Base-by-base conservation (phyloP, 2,797 vertebrate genomes). In the Manis crassicaudata region DNA sequence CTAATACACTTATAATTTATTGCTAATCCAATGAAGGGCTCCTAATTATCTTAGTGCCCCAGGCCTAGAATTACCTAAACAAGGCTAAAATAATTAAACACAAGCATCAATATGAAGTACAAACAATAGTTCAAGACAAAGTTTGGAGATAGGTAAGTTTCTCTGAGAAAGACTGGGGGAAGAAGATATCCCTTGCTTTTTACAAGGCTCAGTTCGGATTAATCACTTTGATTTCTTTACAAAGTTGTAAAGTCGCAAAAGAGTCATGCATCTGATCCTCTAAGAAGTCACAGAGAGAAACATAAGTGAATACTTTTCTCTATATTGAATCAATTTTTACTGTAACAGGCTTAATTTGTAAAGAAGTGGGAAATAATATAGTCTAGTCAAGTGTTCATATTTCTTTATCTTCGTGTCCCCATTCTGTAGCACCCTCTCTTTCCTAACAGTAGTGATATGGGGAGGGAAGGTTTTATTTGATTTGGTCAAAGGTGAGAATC, bases 401-500 rank as follows among this genome's bases (percentile, higher is more conserved):
- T 77, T 90, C 52, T 93, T 94, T n/a, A 50, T 83, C 73, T 62
- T 77, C 85, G 29, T 76, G n/a, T 80, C 8, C n/a, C 10, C 18
- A 50, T 80, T 27, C 60, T 88, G 76, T 3, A 43, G 17, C 27
- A 4, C 3, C 32, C 21, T 23, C 13, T 63, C 50, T 35, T 18
- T n/a, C 46, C 40, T 35, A 68, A 91, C 18, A 81, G 76, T 18
- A 68, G 87, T 54, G 65, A 96, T 70, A 27, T n/a, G 37, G 37
- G 46, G 63, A 92, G 82, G 35, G 54, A 52, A 92, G 46, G 72
- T 90, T 95, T 84, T 79, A 88, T 84, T 86, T 88, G 76, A 95
- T 63, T 84, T 90, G 92, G 94, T 95, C 94, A 96, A 95, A 97
- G 95, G 94, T 96, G 92, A 96, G 54, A 35, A 37, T 93, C 91